Percentiles rank a stretch among this genome's conserved stretches.
Conservation (phyloP, 2,888 invertebrate genomes). For the Sceliomorpha sp. region DNA sequence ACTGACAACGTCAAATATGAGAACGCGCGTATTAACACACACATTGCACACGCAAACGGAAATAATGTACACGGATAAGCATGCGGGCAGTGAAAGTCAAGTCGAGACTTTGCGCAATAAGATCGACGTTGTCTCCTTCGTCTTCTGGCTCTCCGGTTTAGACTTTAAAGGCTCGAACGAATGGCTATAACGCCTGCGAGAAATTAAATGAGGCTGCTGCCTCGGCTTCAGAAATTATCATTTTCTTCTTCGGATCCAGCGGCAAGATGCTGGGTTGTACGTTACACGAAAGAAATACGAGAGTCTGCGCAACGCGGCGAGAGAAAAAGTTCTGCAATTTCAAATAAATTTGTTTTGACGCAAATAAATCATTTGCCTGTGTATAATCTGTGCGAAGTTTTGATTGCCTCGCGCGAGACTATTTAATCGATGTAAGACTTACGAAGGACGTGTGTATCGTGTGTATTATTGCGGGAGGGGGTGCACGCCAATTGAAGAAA, state of each 20-base stretch:
- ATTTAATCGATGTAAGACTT: too few species aligned
- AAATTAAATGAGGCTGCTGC: constrained; percentile 43
- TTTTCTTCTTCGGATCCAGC: constrained; percentile 13
- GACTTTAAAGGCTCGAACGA: constrained; percentile 74
- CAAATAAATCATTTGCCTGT: too few species aligned
- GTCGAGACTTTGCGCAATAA: constrained; percentile 73
- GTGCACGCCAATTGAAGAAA: too few species aligned
- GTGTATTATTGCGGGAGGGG: too few species aligned
- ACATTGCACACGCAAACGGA: constrained; percentile 43
- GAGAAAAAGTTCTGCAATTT: constrained; percentile 2
- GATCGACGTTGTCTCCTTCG: constrained; percentile 72
- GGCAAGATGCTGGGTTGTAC: neutral
- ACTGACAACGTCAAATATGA: constrained; percentile 6
- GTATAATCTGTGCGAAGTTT: too few species aligned
- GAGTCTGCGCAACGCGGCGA: neutral
- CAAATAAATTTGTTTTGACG: neutral
- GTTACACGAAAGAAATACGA: neutral
- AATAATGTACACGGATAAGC: constrained; percentile 31
- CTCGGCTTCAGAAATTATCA: constrained; percentile 33
- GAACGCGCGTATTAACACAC: constrained; percentile 37
- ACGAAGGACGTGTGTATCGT: too few species aligned
- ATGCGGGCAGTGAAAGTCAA: constrained; percentile 73
- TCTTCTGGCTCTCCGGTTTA: constrained; percentile 59
- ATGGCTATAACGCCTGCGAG: constrained; percentile 59
- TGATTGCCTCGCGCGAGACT: too few species aligned